These are phyloP conservation scores for Labrus mixtus DNA, from an alignment of 2,113 vertebrate species.

Conservation along the genomic window DNA sequence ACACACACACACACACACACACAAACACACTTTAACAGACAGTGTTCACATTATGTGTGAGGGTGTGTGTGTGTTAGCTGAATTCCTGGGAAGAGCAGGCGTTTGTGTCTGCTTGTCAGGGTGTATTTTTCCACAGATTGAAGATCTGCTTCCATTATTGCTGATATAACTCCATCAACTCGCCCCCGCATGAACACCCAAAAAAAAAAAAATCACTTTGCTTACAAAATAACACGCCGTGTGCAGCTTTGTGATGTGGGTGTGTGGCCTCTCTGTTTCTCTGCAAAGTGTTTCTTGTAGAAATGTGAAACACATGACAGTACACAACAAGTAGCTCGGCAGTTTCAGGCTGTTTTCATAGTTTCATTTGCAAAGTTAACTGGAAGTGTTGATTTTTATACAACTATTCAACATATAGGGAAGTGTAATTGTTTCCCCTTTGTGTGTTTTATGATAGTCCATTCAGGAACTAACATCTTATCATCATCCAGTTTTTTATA, in stretches of 20 bases:
- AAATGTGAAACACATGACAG: constrained; percentile 33
- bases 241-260: neutral
- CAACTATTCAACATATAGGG: neutral
- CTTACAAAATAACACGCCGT: neutral
- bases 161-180: neutral
- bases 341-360: neutral
- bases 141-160: neutral
- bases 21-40: neutral
- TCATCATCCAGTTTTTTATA: neutral
- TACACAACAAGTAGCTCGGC: constrained; percentile 1
- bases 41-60: neutral
- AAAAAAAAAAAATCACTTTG: neutral
- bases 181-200: neutral
- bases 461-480: neutral
- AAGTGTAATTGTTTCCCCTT: neutral
- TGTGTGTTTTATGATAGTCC: neutral
- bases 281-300: neutral
- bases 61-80: neutral
- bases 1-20: constrained; percentile 7
- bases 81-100: constrained; percentile 32
- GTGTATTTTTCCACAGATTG: constrained; percentile 30
- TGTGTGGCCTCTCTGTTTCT: constrained; percentile 3
- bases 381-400: neutral
- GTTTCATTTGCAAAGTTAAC: neutral
- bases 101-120: neutral